Conservation (phyloP, 2,797 vertebrate genomes). For the Manis javanica region DNA sequence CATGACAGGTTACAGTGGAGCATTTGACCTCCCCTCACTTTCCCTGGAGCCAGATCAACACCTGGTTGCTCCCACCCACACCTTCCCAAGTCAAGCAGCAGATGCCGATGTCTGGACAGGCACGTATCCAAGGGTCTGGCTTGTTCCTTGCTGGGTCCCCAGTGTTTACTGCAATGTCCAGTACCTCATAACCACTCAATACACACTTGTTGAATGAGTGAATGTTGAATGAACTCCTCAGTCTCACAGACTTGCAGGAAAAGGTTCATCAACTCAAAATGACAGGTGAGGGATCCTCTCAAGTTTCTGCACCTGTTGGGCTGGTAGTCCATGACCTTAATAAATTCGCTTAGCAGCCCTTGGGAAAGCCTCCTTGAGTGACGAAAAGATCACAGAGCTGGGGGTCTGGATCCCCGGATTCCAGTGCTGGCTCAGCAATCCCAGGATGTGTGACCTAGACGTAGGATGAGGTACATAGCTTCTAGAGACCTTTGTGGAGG, state of each 20-base stretch:
- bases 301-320: slow-evolving; percentile 58
- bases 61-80: not conserved
- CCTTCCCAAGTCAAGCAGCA: slow-evolving; percentile 37
- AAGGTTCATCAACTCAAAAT: slow-evolving; percentile 47
- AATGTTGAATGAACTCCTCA: slow-evolving; percentile 36
- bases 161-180: slow-evolving; percentile 44
- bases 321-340: slow-evolving; percentile 24
- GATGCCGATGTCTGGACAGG: not conserved
- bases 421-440: not conserved
- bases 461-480: not conserved
- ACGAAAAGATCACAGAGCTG: not conserved
- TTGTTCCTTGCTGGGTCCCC: not conserved
- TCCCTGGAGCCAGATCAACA: slow-evolving; percentile 64
- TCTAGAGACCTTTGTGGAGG: not conserved
- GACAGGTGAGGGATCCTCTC: slow-evolving; percentile 66
- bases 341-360: slow-evolving; percentile 58
- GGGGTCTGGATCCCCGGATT: not conserved
- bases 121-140: slow-evolving; percentile 13
- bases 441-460: not conserved
- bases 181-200: slow-evolving; percentile 44
- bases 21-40: slow-evolving; percentile 3
- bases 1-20: not conserved
- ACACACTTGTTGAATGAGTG: slow-evolving; percentile 52
- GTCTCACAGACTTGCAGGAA: slow-evolving; percentile 60
- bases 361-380: slow-evolving; percentile 26